Conservation (phyloP, 1,140 invertebrate genomes). For the Pinna nobilis region DNA sequence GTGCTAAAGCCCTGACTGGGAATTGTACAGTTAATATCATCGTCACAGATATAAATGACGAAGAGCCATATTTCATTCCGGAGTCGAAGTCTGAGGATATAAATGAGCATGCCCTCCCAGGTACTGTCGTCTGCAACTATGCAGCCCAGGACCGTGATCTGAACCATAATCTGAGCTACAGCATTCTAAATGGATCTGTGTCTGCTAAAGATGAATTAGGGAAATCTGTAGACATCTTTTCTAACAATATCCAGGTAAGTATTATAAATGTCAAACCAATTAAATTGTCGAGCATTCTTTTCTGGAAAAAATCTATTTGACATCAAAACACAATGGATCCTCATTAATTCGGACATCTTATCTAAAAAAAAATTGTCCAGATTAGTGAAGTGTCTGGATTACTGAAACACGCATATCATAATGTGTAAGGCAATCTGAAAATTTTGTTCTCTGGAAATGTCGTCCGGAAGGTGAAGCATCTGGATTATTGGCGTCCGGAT, state of each 20-base stretch:
- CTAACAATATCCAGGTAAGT: slow-evolving; percentile 42
- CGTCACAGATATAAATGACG: slow-evolving; percentile 59
- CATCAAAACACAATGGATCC: too few species aligned
- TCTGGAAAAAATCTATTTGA: too few species aligned
- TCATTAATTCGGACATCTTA: too few species aligned
- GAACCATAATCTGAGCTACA: slow-evolving; percentile 46
- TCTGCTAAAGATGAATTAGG: slow-evolving; percentile 50
- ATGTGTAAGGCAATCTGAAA: too few species aligned
- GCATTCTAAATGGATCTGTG: slow-evolving; percentile 34
- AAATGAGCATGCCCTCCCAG: slow-evolving; percentile 41
- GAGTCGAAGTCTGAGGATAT: slow-evolving; percentile 7
- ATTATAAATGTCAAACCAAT: neutral
- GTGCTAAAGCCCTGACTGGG: slow-evolving; percentile 49
- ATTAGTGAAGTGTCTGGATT: too few species aligned
- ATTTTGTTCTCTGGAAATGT: too few species aligned
- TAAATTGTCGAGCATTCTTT: neutral
- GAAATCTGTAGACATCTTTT: slow-evolving; percentile 33
- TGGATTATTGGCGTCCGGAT: too few species aligned
- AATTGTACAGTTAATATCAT: slow-evolving; percentile 46
- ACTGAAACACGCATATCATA: too few species aligned
- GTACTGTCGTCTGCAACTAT: slow-evolving; percentile 36
- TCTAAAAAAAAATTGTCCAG: too few species aligned
- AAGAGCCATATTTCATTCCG: slow-evolving; percentile 38
- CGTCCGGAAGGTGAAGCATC: too few species aligned
- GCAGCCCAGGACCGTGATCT: slow-evolving; percentile 54